Evolutionary conservation across 1,140 invertebrate genomes (phyloP), one percentile per base, ranked within the genome.

Genomic region (Cydia splendana): DNA sequence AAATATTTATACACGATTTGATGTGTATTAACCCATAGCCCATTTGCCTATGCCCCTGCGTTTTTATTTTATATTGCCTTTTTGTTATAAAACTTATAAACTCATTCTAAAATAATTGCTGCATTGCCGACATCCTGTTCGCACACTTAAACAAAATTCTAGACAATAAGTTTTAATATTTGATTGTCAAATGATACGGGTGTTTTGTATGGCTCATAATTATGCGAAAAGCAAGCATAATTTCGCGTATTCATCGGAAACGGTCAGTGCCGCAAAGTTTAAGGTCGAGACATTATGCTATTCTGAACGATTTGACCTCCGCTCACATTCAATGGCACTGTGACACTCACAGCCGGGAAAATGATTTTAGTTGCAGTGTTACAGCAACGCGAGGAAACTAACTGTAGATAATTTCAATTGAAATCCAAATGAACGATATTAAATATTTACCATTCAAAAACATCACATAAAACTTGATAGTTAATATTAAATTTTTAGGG

Each of bases 231-330:
- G 57, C 5, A 38, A n/a, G n/a, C n/a, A n/a, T n/a, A n/a, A n/a
- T 71, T 71, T 71, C 45, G 34, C 15, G 15, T n/a, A 42, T n/a
- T 71, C 67, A 42, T 38, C 67, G 67, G 30, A 38, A 67, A 24
- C 9, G 57, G 20, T 18, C 65, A 65, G 24, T 30, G 65, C 30
- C 30, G 12, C 38, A 71, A 71, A 71, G 67, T 71, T 71, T 71
- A 38, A 71, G 67, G 67, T 38, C 67, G 30, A 45, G 34, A 69
- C 34, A 71, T 71, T 38, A 71, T 34, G 67, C 67, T 71, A 71
- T 71, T 18, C n/a, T 71, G 45, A 71, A 71, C 34, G 67, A 10
- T 71, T 20, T 42, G 67, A 71, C 67, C 67, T 71, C 67, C 34
- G 67, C 30, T 62, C 15, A 15, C 34, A 71, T 38, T 38, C 38